A percentile compares a stretch with the other conserved stretches of the same genome.
Conservation (phyloP, 2,797 vertebrate species). For the Melanotaenia maccullochi region DNA sequence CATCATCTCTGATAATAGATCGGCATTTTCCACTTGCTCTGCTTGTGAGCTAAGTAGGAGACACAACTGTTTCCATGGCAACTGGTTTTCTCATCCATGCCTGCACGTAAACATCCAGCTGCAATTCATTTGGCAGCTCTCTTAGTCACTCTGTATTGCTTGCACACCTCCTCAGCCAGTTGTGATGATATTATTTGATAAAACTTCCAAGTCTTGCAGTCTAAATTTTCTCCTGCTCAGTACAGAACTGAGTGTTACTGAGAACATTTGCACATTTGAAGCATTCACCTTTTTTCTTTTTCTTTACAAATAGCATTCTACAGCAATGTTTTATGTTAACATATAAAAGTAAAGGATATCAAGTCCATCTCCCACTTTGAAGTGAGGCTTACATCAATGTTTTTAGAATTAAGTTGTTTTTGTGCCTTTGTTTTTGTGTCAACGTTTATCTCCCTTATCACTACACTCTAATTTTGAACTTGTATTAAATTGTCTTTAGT, state of each 20-base stretch:
- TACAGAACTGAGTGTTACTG: not conserved
- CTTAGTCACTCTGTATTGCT: constrained; percentile 48
- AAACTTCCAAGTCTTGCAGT: not conserved
- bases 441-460: constrained; percentile 16
- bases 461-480: constrained; percentile 13
- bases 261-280: not conserved
- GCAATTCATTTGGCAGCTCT: constrained; percentile 54
- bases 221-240: not conserved
- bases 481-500: constrained; percentile 5
- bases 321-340: not conserved
- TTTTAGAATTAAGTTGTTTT: constrained; percentile 9
- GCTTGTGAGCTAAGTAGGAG: constrained; percentile 67
- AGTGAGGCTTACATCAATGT: not conserved
- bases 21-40: constrained; percentile 56
- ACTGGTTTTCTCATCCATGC: constrained; percentile 59
- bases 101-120: constrained; percentile 64
- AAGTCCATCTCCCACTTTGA: not conserved
- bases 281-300: not conserved
- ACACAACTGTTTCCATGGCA: constrained; percentile 76
- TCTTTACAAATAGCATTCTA: not conserved
- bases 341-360: not conserved
- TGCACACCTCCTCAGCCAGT: constrained; percentile 33
- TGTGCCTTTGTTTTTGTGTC: not conserved
- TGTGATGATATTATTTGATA: constrained; percentile 32
- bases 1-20: constrained; percentile 60